phyloP scores from a whole-genome alignment of 2,797 vertebrate genomes.

The Gadopsis marmoratus region DNA sequence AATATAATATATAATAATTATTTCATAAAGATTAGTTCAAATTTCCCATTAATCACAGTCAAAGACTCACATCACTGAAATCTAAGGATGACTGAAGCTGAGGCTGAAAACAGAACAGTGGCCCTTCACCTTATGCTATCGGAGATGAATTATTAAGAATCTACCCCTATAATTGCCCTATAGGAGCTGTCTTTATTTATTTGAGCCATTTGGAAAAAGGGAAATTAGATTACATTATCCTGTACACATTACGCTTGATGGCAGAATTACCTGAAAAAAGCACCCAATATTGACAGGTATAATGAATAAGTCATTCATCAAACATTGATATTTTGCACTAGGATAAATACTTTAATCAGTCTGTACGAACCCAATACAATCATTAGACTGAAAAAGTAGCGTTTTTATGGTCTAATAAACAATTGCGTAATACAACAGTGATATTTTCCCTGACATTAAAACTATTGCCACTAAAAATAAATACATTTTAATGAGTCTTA shows the following conservation, averaged over 20 bases:
- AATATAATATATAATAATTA: no score
- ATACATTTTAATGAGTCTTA: slow-evolving; percentile 7
- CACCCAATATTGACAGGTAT: not conserved
- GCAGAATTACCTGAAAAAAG: not conserved
- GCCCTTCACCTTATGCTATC: no score
- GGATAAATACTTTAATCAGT: not conserved
- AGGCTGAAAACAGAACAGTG: not conserved
- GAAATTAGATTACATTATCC: not conserved
- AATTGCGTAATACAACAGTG: not conserved
- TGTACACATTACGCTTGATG: not conserved
- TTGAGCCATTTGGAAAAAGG: not conserved
- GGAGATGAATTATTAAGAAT: not conserved
- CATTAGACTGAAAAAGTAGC: not conserved
- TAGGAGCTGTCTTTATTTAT: not conserved
- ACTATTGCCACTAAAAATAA: not conserved
- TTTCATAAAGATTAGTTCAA: not conserved
- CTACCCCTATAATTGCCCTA: no score
- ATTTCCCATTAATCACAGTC: not conserved
- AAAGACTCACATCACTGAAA: not conserved
- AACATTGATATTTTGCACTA: not conserved
- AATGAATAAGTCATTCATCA: not conserved
- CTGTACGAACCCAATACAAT: not conserved
- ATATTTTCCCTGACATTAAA: not conserved
- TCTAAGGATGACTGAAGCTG: not conserved
- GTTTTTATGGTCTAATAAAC: not conserved